Evolutionary conservation across 2,797 vertebrate species (phyloP).

Genomic region (Rhadinocentrus ornatus): DNA sequence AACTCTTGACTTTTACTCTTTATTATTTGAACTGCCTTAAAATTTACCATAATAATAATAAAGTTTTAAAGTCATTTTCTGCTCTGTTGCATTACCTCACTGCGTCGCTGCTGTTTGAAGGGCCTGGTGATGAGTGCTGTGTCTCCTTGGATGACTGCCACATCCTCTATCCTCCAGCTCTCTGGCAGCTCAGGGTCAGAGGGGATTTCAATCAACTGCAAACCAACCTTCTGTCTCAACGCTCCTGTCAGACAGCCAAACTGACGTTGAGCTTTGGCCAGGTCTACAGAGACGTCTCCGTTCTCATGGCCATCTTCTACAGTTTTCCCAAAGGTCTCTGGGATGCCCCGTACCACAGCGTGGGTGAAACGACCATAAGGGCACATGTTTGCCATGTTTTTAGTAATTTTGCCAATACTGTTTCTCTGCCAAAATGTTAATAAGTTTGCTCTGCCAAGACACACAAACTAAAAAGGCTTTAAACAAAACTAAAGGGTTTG

Average conservation of each 20-base stretch:
- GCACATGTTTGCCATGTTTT: slow-evolving; percentile 80
- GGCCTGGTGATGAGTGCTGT: slow-evolving; percentile 90
- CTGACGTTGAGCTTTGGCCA: slow-evolving; percentile 92
- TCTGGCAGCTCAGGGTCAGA: slow-evolving; percentile 85
- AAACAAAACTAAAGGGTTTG: slow-evolving; percentile 26
- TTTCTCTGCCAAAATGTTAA: slow-evolving; percentile 9
- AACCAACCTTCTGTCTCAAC: slow-evolving; percentile 91
- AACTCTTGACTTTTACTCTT: background rate
- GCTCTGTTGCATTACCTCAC: slow-evolving; percentile 80
- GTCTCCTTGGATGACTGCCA: slow-evolving; percentile 90
- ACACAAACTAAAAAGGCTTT: slow-evolving; percentile 2
- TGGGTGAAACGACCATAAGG: slow-evolving; percentile 89
- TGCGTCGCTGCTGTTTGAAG: slow-evolving; percentile 84
- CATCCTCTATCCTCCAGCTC: slow-evolving; percentile 90
- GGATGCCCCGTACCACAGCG: slow-evolving; percentile 88
- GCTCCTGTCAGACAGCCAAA: slow-evolving; percentile 91
- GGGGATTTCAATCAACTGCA: slow-evolving; percentile 92
- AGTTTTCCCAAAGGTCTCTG: slow-evolving; percentile 83
- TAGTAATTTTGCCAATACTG: background rate
- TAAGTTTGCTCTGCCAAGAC: slow-evolving; percentile 2
- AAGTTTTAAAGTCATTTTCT: background rate
- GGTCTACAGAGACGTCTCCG: slow-evolving; percentile 76
- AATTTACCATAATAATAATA: background rate
- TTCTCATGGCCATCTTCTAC: slow-evolving; percentile 55
- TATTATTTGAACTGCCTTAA: background rate